phyloP scores from a whole-genome alignment of 2,888 invertebrate genomes.

The Ramazzottius varieornatus region DNA sequence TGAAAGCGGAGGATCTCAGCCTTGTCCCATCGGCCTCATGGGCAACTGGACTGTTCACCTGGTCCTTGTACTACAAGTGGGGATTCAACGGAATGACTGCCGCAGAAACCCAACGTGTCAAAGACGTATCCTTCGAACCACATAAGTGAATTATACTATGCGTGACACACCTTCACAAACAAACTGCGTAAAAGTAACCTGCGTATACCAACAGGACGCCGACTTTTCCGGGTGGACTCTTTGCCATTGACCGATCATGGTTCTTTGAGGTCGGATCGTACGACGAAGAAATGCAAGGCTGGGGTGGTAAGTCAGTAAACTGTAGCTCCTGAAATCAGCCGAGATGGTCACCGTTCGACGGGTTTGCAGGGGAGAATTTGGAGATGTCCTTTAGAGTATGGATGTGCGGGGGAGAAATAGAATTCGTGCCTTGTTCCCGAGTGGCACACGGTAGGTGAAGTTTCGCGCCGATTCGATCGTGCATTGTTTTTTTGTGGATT shows the following conservation, averaged over 20 bases:
- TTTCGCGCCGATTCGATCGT: too few species aligned
- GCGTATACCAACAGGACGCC: neutral
- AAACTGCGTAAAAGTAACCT: neutral
- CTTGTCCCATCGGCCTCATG: neutral
- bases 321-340: too few species aligned
- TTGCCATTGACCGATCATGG: neutral
- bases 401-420: neutral
- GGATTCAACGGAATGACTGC: neutral
- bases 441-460: neutral
- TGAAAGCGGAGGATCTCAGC: neutral
- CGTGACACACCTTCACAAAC: too few species aligned
- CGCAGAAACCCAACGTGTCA: neutral
- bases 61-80: neutral
- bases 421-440: neutral
- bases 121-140: neutral
- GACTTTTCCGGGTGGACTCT: neutral
- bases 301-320: neutral
- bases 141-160: neutral
- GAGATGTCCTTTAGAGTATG: neutral
- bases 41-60: neutral
- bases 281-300: neutral
- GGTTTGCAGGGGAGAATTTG: neutral
- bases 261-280: constrained; percentile 1
- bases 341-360: too few species aligned
- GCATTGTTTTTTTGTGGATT: neutral